phyloP scores from a whole-genome alignment of 2,113 vertebrate species.

The Lethenteron camtschaticum region DNA sequence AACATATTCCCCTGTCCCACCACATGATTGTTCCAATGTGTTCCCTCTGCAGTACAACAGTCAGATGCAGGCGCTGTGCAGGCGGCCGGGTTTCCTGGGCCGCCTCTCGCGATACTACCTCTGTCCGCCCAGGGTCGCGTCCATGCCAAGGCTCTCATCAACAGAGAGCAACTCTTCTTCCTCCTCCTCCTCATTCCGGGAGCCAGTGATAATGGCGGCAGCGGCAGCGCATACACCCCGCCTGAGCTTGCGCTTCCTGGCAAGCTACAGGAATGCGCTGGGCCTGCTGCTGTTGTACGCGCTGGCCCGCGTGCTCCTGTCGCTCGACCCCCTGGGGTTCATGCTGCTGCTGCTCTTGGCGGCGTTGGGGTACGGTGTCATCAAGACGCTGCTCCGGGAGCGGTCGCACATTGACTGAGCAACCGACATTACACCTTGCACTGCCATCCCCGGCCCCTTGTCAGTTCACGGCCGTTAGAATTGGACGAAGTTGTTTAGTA shows the following conservation, averaged over 20 bases:
- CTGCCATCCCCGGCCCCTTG: too few relatives aligned
- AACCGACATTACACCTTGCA: too few relatives aligned
- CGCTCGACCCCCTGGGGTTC: slow-evolving; percentile 31
- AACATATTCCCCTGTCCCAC: too few relatives aligned
- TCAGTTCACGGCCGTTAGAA: too few relatives aligned
- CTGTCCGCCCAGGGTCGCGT: slow-evolving; percentile 6
- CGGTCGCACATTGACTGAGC: too few relatives aligned
- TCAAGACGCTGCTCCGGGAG: slow-evolving; percentile 31
- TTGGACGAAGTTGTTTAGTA: too few relatives aligned
- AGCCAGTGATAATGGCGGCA: too few relatives aligned
- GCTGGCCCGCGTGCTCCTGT: slow-evolving; percentile 28
- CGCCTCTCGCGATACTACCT: slow-evolving; percentile 47
- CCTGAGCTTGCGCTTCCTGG: slow-evolving; percentile 56
- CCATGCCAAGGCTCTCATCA: slow-evolving; percentile 22
- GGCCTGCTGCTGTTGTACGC: slow-evolving; percentile 32
- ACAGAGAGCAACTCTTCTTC: too few relatives aligned
- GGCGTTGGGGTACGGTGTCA: slow-evolving; percentile 32
- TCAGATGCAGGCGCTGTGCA: slow-evolving; percentile 45
- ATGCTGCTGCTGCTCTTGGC: slow-evolving; percentile 25
- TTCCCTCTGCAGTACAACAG: slow-evolving; percentile 31
- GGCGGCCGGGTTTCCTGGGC: slow-evolving; percentile 44
- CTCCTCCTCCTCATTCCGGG: background rate
- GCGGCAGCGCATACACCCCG: slow-evolving; percentile 16
- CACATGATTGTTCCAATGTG: background rate
- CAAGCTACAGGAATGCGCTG: slow-evolving; percentile 50